Conservation (phyloP, 2,888 invertebrate species). For the Platerodrilus igneus region DNA sequence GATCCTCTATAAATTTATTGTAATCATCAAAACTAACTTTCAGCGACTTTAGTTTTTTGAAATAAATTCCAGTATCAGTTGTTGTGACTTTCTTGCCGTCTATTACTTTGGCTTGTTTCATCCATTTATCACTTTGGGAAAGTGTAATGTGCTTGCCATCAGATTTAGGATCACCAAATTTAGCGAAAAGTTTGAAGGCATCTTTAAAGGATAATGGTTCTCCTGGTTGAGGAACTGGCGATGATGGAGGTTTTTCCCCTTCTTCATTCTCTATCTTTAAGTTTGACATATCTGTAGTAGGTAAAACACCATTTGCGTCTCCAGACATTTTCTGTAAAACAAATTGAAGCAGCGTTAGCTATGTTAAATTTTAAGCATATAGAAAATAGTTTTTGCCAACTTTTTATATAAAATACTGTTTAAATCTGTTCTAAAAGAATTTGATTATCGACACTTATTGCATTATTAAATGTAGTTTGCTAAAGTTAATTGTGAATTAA, state of each 20-base stretch:
- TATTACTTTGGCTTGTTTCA: slow-evolving; percentile 87
- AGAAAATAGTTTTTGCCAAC: no score
- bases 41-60: slow-evolving; percentile 82
- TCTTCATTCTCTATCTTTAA: slow-evolving; percentile 55
- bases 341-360: no score
- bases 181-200: slow-evolving; percentile 77
- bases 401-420: no score
- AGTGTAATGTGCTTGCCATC: slow-evolving; percentile 83
- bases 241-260: slow-evolving; percentile 34
- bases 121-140: slow-evolving; percentile 92
- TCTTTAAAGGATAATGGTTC: slow-evolving; percentile 54
- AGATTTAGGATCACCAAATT: slow-evolving; percentile 85
- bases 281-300: slow-evolving; percentile 49
- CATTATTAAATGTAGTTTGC: no score
- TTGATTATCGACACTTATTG: no score
- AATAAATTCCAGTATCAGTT: slow-evolving; percentile 87
- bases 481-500: no score
- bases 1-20: slow-evolving; percentile 77
- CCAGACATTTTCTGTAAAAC: slow-evolving; percentile 17
- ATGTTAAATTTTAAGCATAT: no score
- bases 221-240: slow-evolving; percentile 43
- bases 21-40: slow-evolving; percentile 76
- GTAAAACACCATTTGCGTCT: slow-evolving; percentile 17
- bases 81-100: slow-evolving; percentile 83
- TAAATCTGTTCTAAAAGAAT: no score